phyloP scores from a whole-genome alignment of 1,140 invertebrate genomes.

The Magallana angulata region DNA sequence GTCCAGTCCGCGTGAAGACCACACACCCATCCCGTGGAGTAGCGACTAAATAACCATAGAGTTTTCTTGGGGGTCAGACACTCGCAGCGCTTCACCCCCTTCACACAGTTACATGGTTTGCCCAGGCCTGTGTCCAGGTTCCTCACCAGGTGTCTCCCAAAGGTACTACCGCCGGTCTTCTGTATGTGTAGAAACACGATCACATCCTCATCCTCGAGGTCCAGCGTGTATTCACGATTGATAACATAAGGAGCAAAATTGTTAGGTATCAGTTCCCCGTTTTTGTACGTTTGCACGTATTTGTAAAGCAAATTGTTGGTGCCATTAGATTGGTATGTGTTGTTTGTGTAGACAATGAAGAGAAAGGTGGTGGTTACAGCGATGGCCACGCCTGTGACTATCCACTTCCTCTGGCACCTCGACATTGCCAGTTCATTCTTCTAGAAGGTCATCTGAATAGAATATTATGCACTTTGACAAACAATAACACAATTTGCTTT shows the following conservation, averaged over 20 bases:
- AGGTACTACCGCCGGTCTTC: conserved; percentile 94
- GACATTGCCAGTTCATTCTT: conserved; percentile 7
- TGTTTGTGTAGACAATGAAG: background rate
- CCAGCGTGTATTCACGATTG: conserved; percentile 58
- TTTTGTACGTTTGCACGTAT: conserved; percentile 3
- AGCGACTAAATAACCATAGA: conserved; percentile 96
- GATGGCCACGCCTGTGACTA: background rate
- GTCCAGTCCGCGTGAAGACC: conserved; percentile 99
- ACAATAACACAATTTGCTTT: background rate
- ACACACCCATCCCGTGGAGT: conserved; percentile 99
- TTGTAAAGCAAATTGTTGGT: background rate
- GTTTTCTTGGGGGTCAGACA: conserved; percentile 73
- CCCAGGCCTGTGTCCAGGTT: conserved; percentile 88
- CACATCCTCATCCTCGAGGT: conserved; percentile 85
- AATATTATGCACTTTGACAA: background rate
- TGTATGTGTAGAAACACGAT: conserved; percentile 99
- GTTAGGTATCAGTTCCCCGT: background rate
- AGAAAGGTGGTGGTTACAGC: background rate
- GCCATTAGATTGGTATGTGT: background rate
- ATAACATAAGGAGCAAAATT: conserved; percentile 43
- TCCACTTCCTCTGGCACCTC: conserved; percentile 4
- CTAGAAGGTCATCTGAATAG: background rate
- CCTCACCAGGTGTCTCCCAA: conserved; percentile 95
- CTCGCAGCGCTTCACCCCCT: conserved; percentile 71
- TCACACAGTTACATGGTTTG: conserved; percentile 71